A percentile compares a stretch with the other conserved stretches of the same genome.
Evolutionary conservation across 2,888 invertebrate species (phyloP).

Genomic region (Meloe dianella): DNA sequence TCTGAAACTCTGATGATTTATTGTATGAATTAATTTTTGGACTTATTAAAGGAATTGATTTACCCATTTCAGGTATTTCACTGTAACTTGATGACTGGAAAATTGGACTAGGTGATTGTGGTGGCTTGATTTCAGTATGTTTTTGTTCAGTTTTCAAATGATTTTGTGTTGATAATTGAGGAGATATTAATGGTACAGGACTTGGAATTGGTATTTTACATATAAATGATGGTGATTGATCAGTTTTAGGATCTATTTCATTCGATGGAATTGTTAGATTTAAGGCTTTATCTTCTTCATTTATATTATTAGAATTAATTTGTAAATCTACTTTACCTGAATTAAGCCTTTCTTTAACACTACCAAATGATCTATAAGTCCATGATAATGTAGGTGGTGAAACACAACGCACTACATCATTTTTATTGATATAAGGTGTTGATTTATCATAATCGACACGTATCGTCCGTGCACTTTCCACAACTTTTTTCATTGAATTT

Average conservation of each 20-base stretch:
- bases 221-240: background rate
- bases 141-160: background rate
- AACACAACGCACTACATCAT: constrained; percentile 21
- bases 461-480: constrained; percentile 18
- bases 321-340: constrained; percentile 24
- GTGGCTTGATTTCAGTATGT: background rate
- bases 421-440: constrained; percentile 23
- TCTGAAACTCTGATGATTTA: background rate
- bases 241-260: background rate
- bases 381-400: constrained; percentile 22
- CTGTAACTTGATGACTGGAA: background rate
- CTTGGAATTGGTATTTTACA: background rate
- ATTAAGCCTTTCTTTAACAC: constrained; percentile 10
- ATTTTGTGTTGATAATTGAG: background rate
- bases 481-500: constrained; percentile 27
- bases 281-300: constrained; percentile 22
- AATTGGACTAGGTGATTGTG: background rate
- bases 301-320: constrained; percentile 14
- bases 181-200: background rate
- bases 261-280: constrained; percentile 20
- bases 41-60: background rate
- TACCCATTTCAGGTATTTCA: background rate
- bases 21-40: background rate
- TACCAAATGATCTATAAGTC: constrained; percentile 7
- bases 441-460: constrained; percentile 37